These are phyloP conservation scores for Danio albolineatus DNA, from an alignment of 2,797 vertebrate species.

Conservation along the genomic window DNA sequence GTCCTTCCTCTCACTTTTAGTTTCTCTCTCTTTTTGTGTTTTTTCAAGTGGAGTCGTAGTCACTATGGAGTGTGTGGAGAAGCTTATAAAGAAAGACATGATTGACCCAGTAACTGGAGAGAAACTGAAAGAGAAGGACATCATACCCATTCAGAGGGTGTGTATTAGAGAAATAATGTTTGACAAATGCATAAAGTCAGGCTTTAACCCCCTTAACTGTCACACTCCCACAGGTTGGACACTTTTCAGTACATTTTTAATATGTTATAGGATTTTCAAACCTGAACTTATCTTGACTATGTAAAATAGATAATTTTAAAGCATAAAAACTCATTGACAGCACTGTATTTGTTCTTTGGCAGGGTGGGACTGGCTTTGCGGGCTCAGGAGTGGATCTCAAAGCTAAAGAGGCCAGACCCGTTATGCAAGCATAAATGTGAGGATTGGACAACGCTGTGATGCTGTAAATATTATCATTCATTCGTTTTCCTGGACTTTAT, in stretches of 20 bases:
- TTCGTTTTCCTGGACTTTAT: neutral
- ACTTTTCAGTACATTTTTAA: no score
- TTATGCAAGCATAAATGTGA: slow-evolving; percentile 87
- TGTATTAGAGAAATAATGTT: slow-evolving; percentile 51
- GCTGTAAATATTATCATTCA: slow-evolving; percentile 40
- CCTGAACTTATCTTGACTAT: no score
- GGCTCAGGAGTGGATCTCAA: slow-evolving; percentile 85
- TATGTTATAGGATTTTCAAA: no score
- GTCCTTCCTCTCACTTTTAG: slow-evolving; percentile 14
- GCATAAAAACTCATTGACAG: no score
- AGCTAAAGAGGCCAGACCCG: slow-evolving; percentile 89
- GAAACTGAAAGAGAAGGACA: slow-evolving; percentile 84
- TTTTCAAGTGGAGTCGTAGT: slow-evolving; percentile 84
- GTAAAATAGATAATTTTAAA: no score
- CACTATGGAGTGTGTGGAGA: slow-evolving; percentile 91
- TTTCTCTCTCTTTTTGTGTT: slow-evolving; percentile 10
- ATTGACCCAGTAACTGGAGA: slow-evolving; percentile 83
- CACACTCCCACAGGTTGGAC: no score
- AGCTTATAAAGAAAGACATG: slow-evolving; percentile 90
- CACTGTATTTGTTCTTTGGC: slow-evolving; percentile 29
- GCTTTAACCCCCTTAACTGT: neutral
- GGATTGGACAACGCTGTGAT: neutral
- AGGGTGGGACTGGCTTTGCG: slow-evolving; percentile 90
- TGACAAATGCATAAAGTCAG: neutral
- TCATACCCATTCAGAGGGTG: slow-evolving; percentile 88